These are phyloP conservation scores for Dinocampus coccinellae DNA, from an alignment of 2,888 invertebrate species.

Conservation along the genomic window DNA sequence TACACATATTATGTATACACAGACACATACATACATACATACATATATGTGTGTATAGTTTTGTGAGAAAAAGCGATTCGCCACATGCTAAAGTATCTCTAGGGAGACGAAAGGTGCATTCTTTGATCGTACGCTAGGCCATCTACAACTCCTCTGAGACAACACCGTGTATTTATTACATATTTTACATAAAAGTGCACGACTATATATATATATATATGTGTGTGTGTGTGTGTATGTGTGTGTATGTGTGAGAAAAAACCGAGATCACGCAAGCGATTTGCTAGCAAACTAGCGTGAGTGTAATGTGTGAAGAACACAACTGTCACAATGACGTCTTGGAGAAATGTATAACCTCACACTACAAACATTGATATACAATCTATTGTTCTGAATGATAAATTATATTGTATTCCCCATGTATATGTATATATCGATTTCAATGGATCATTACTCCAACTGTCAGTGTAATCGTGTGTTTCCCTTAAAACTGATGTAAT, in stretches of 20 bases:
- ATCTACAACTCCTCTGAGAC: neutral
- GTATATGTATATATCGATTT: neutral
- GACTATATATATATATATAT: neutral
- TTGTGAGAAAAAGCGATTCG: neutral
- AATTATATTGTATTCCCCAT: neutral
- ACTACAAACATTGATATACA: neutral
- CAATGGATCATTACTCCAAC: constrained; percentile 6
- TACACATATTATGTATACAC: no score
- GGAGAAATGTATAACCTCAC: neutral
- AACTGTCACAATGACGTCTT: constrained; percentile 3
- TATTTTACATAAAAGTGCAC: neutral
- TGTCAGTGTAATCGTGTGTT: neutral
- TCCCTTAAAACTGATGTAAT: neutral
- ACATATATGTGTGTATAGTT: neutral
- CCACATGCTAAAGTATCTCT: constrained; percentile 2
- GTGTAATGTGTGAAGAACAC: neutral
- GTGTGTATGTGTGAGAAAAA: neutral
- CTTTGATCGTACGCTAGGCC: constrained; percentile 4
- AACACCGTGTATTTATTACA: neutral
- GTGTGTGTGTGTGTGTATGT: neutral
- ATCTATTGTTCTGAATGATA: neutral
- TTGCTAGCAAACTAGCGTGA: neutral
- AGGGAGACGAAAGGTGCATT: constrained; percentile 3
- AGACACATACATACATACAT: neutral
- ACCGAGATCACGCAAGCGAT: constrained; percentile 5